Percentiles rank a stretch among this genome's conserved stretches.
Conservation (phyloP, 2,888 invertebrate species). For the Drosophila borborema region DNA sequence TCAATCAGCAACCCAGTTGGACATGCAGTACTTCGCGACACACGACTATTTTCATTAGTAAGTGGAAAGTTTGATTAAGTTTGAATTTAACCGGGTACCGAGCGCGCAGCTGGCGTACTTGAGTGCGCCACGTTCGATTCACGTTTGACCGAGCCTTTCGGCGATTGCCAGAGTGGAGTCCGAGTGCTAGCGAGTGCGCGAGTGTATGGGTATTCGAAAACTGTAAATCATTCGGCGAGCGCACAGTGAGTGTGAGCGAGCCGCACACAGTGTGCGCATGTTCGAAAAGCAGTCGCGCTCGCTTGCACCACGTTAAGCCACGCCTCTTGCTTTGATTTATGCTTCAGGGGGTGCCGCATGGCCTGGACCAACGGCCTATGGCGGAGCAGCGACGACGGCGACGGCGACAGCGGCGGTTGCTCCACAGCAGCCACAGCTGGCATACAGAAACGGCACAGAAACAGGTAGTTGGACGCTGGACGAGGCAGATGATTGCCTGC, state of each 20-base stretch:
- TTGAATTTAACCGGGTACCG: slow-evolving; percentile 59
- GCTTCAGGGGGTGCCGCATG: slow-evolving; percentile 72
- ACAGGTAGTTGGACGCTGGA: slow-evolving; percentile 79
- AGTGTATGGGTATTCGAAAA: slow-evolving; percentile 74
- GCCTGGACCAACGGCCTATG: slow-evolving; percentile 73
- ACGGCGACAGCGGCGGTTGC: slow-evolving; percentile 36
- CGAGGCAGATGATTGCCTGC: slow-evolving; percentile 69
- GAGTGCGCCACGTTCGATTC: slow-evolving; percentile 79
- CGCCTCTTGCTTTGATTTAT: slow-evolving; percentile 80
- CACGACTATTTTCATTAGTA: slow-evolving; percentile 34
- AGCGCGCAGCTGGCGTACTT: slow-evolving; percentile 78
- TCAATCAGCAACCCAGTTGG: slow-evolving; percentile 39
- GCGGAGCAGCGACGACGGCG: slow-evolving; percentile 48
- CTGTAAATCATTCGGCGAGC: slow-evolving; percentile 75
- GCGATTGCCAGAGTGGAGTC: slow-evolving; percentile 36
- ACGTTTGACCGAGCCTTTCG: slow-evolving; percentile 68
- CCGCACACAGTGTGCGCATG: slow-evolving; percentile 45
- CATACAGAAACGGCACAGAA: slow-evolving; percentile 67
- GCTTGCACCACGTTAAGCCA: slow-evolving; percentile 59
- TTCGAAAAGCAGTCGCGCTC: slow-evolving; percentile 55
- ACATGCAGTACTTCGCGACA: slow-evolving; percentile 29
- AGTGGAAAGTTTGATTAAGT: slow-evolving; percentile 22
- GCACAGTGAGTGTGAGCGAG: slow-evolving; percentile 48
- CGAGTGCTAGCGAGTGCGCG: slow-evolving; percentile 22
- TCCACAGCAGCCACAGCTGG: slow-evolving; percentile 48